phyloP scores from a whole-genome alignment of 2,113 vertebrate species.

The Ahaetulla prasina region DNA sequence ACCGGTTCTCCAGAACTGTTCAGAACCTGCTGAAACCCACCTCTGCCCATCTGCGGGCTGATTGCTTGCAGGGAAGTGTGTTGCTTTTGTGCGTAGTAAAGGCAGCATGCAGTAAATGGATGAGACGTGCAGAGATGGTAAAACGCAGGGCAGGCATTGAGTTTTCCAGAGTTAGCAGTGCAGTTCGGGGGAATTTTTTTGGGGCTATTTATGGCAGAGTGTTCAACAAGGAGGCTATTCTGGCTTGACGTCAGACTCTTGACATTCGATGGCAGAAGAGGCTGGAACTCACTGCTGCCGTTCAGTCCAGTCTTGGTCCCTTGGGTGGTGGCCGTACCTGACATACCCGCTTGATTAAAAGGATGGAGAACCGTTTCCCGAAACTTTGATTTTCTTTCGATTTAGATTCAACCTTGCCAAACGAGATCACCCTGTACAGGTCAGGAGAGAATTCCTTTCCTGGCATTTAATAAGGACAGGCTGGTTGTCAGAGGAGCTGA shows the following conservation, averaged over 20 bases:
- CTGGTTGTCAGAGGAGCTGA: background rate
- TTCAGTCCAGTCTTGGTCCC: slow-evolving; percentile 20
- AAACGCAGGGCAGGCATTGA: background rate
- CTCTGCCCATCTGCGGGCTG: no score
- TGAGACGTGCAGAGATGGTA: background rate
- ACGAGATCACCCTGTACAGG: slow-evolving; percentile 13
- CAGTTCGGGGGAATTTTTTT: background rate
- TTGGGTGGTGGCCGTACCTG: no score
- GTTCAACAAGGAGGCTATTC: slow-evolving; percentile 32
- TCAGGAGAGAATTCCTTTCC: slow-evolving; percentile 27
- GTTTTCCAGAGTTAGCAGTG: slow-evolving; percentile 22
- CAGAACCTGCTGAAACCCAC: no score
- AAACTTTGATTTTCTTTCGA: slow-evolving; percentile 15
- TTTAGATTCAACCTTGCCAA: slow-evolving; percentile 20
- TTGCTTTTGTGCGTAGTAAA: background rate
- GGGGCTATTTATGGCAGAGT: slow-evolving; percentile 49
- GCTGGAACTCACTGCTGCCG: slow-evolving; percentile 30
- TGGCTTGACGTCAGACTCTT: slow-evolving; percentile 39
- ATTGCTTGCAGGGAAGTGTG: background rate
- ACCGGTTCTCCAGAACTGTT: no score
- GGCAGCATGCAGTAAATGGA: no score
- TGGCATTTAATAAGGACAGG: background rate
- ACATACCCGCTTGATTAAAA: background rate
- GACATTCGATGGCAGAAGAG: slow-evolving; percentile 27
- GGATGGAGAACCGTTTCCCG: slow-evolving; percentile 17